phyloP scores from a whole-genome alignment of 2,797 vertebrate genomes.

The Poeciliopsis gracilis region DNA sequence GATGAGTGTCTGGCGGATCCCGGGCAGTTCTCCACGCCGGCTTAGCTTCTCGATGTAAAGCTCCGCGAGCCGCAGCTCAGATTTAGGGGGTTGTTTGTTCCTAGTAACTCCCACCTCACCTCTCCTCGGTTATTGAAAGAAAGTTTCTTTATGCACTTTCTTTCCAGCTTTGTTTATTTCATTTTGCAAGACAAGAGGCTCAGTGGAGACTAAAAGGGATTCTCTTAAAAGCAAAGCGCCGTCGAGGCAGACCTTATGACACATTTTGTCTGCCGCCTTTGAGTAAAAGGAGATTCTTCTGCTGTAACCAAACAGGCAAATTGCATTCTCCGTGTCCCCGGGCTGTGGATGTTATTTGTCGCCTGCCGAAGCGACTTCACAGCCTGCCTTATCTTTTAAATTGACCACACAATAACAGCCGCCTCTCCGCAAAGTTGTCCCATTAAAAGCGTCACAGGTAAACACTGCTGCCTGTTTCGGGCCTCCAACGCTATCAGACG shows the following conservation, averaged over 20 bases:
- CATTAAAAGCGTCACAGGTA: constrained; percentile 50
- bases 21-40: constrained; percentile 32
- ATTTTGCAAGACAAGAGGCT: constrained; percentile 31
- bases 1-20: constrained; percentile 52
- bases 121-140: constrained; percentile 21
- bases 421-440: constrained; percentile 32
- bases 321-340: constrained; percentile 54
- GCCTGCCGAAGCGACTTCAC: constrained; percentile 47
- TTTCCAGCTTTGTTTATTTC: constrained; percentile 33
- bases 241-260: constrained; percentile 36
- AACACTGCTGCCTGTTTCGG: constrained; percentile 35
- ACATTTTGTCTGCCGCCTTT: constrained; percentile 39
- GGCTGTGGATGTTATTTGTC: constrained; percentile 55
- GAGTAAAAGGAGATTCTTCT: constrained; percentile 49
- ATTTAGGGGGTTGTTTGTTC: constrained; percentile 69
- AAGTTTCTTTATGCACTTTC: constrained; percentile 24
- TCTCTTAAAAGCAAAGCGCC: constrained; percentile 21
- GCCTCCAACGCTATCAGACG: constrained; percentile 27
- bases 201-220: constrained; percentile 23
- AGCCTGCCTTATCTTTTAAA: constrained; percentile 57
- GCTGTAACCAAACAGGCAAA: constrained; percentile 63
- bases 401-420: constrained; percentile 46
- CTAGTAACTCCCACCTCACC: constrained; percentile 47
- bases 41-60: constrained; percentile 60
- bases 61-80: constrained; percentile 61